Percentiles rank a stretch among this genome's conserved stretches.
phyloP scores from a whole-genome alignment of 2,888 invertebrate species.

The Sepiola atlantica region DNA sequence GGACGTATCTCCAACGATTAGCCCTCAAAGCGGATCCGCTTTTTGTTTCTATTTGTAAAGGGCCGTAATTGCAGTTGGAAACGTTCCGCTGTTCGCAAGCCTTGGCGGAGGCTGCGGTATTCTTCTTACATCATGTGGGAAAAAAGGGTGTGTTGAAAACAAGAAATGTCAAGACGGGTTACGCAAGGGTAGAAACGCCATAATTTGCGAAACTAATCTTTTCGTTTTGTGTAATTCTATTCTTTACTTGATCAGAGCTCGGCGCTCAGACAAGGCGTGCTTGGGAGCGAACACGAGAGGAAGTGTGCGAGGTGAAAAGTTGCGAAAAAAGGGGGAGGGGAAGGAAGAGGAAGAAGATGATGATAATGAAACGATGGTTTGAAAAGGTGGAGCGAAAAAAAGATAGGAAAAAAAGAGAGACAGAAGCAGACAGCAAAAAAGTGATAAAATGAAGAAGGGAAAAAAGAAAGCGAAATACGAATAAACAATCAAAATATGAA shows the following conservation, averaged over 20 bases:
- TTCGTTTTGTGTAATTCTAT: not conserved
- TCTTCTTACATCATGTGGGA: slow-evolving; percentile 2
- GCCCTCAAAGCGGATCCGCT: too few species aligned
- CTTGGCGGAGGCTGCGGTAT: not conserved
- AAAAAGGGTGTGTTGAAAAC: not conserved
- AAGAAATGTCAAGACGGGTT: slow-evolving; percentile 22
- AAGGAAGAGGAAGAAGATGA: not conserved
- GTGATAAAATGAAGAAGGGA: not conserved
- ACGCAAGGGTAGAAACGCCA: slow-evolving; percentile 6
- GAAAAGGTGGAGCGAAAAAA: not conserved
- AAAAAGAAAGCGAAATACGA: not conserved
- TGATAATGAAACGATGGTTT: too few species aligned
- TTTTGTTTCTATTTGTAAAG: not conserved
- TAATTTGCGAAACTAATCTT: not conserved
- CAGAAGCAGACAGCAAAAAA: not conserved
- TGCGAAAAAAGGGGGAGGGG: not conserved
- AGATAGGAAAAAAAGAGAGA: not conserved
- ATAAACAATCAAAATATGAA: not conserved
- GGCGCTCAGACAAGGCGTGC: not conserved
- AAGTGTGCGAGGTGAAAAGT: not conserved
- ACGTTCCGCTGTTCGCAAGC: not conserved
- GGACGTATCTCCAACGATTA: too few species aligned
- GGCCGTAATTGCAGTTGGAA: not conserved
- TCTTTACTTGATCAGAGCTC: not conserved
- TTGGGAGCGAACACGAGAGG: slow-evolving; percentile 32